Base-by-base conservation (phyloP, 2,113 vertebrate genomes). In the Carassius auratus region DNA sequence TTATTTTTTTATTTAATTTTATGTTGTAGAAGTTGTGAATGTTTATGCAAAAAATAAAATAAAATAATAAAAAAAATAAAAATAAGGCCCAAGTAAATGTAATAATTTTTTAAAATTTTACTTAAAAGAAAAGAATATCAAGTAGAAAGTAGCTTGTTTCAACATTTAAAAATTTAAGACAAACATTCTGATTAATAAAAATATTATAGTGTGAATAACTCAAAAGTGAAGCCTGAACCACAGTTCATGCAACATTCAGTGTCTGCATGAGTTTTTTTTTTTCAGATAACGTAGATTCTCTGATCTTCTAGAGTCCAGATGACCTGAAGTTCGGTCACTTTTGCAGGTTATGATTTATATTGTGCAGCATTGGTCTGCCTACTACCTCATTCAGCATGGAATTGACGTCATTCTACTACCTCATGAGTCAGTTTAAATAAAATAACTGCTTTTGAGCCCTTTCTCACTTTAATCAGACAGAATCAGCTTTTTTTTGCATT, bases 231-330 rank as follows among this genome's bases (percentile, higher is more conserved):
- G 30, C 12, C 23, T 57, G 4, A 77, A 10, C 23, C 50, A 33
- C 75, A 55, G 75, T 55, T 76, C 26, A 15, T 33, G 8, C 26
- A 38, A 57, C 17, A 38, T n/a, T 62, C 12, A 42, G 13, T 30
- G 26, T 17, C 30, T 55, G 4, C 52, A 57, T 15, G n/a, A n/a
- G 33, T 38, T 38, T 78, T 5, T 9, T 77, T 38, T 78, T 14
- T 12, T 2, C 6, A 42, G 14, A 78, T n/a, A 13, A 38, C 12
- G 5, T 26, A 19, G 33, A 61, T 42, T 7, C 38, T 42, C 8
- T 45, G 42, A 45, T 79, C 76, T 15, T 79, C 76, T 79, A 55
- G 55, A 62, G 33, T 42, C 57, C 76, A 61, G 19, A 62, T 42
- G 52, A 78, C 19, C 76, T 23, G 15, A 55, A 33, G 23, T 55